phyloP scores from a whole-genome alignment of 2,797 vertebrate genomes.

The Chelidonichthys spinosus region DNA sequence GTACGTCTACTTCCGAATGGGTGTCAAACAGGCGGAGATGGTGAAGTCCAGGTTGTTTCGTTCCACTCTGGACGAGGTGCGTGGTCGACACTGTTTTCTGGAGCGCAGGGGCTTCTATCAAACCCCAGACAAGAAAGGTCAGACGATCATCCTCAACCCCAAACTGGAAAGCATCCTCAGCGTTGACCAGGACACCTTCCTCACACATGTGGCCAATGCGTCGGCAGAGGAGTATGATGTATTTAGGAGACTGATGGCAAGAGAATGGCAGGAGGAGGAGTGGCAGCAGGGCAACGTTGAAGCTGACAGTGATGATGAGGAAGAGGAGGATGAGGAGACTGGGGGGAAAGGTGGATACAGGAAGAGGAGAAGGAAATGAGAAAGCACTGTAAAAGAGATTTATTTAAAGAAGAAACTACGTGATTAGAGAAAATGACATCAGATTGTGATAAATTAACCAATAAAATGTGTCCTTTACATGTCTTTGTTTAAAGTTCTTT shows the following conservation, averaged over 20 bases:
- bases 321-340: constrained; percentile 34
- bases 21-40: constrained; percentile 88
- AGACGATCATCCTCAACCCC: constrained; percentile 87
- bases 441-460: constrained; percentile 14
- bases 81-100: constrained; percentile 89
- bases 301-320: constrained; percentile 43
- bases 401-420: background rate
- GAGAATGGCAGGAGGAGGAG: constrained; percentile 83
- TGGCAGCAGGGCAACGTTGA: constrained; percentile 40
- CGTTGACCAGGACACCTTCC: constrained; percentile 81
- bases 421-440: background rate
- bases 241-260: constrained; percentile 89
- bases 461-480: constrained; percentile 26
- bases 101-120: constrained; percentile 92
- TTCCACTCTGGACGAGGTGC: constrained; percentile 83
- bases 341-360: constrained; percentile 60
- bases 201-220: constrained; percentile 82
- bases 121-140: constrained; percentile 92
- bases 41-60: constrained; percentile 86
- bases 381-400: background rate
- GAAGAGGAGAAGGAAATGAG: constrained; percentile 55
- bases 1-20: constrained; percentile 97
- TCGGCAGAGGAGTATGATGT: constrained; percentile 88
- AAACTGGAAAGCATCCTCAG: constrained; percentile 85
- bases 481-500: constrained; percentile 11